phyloP scores from a whole-genome alignment of 2,888 invertebrate genomes.

The Scrobipalpa costella region DNA sequence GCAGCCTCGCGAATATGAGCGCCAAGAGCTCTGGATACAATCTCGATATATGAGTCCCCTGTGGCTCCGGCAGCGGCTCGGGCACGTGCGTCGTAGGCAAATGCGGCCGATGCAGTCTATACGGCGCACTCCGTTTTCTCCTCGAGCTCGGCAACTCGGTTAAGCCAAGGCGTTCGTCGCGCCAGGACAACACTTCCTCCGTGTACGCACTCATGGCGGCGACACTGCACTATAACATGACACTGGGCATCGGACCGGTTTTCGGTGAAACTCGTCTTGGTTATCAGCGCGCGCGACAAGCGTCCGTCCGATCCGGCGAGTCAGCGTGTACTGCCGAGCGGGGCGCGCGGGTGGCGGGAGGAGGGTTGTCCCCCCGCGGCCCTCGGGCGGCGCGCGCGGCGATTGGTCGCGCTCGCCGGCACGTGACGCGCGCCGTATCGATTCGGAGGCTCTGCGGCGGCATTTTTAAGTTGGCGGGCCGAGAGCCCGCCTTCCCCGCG shows the following conservation, averaged over 20 bases:
- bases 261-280: constrained; percentile 59
- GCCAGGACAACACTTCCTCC: constrained; percentile 75
- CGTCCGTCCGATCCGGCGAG: constrained; percentile 52
- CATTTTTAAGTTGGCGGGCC: constrained; percentile 87
- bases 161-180: constrained; percentile 71
- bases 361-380: constrained; percentile 51
- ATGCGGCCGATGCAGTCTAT: constrained; percentile 85
- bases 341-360: constrained; percentile 39
- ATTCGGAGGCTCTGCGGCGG: constrained; percentile 90
- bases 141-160: constrained; percentile 76
- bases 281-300: constrained; percentile 51
- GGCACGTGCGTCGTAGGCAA: constrained; percentile 72
- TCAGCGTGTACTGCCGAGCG: constrained; percentile 66
- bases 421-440: constrained; percentile 88
- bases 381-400: constrained; percentile 61
- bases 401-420: constrained; percentile 78
- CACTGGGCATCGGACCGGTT: constrained; percentile 72
- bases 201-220: constrained; percentile 76
- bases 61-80: constrained; percentile 74
- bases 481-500: constrained; percentile 75
- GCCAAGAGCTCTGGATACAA: constrained; percentile 96
- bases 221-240: constrained; percentile 69
- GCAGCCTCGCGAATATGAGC: constrained; percentile 94
- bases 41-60: constrained; percentile 89
- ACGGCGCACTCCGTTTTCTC: constrained; percentile 82